Percentiles rank a stretch among this genome's conserved stretches.
These are phyloP conservation scores for Corapipo altera DNA, from an alignment of 2,113 vertebrate species.

Conservation along the genomic window DNA sequence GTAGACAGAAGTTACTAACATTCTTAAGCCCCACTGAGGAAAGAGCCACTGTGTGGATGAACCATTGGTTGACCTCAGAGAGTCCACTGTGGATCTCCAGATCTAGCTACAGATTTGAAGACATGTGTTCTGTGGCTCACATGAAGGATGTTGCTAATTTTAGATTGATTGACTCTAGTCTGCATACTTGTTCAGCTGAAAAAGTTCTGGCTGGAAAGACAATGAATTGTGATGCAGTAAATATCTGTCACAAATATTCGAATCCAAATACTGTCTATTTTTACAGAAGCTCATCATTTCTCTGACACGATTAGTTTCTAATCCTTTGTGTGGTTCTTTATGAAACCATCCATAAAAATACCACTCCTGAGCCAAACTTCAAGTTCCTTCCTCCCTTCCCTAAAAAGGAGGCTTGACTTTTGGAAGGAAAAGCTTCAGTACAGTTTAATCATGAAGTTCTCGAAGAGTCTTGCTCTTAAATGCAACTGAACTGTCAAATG, in stretches of 20 bases:
- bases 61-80: not conserved
- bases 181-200: not conserved
- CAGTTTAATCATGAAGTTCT: not conserved
- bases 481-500: not conserved
- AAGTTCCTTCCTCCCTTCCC: not conserved
- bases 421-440: not conserved
- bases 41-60: not conserved
- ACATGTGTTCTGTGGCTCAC: not conserved
- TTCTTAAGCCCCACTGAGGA: not conserved
- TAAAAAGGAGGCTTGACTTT: not conserved
- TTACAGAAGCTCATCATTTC: slow-evolving; percentile 40
- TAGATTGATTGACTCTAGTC: slow-evolving; percentile 21
- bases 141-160: not conserved
- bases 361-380: not conserved
- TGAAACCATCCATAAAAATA: slow-evolving; percentile 4
- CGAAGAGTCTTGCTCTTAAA: not conserved
- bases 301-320: not conserved
- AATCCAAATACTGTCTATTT: slow-evolving; percentile 54
- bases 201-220: slow-evolving; percentile 11
- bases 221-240: slow-evolving; percentile 28
- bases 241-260: slow-evolving; percentile 23
- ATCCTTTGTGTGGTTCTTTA: not conserved
- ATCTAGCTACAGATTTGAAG: not conserved
- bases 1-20: not conserved
- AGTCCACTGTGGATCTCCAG: not conserved